These are phyloP conservation scores for Equus quagga DNA, from an alignment of 2,113 vertebrate genomes.

Conservation along the genomic window DNA sequence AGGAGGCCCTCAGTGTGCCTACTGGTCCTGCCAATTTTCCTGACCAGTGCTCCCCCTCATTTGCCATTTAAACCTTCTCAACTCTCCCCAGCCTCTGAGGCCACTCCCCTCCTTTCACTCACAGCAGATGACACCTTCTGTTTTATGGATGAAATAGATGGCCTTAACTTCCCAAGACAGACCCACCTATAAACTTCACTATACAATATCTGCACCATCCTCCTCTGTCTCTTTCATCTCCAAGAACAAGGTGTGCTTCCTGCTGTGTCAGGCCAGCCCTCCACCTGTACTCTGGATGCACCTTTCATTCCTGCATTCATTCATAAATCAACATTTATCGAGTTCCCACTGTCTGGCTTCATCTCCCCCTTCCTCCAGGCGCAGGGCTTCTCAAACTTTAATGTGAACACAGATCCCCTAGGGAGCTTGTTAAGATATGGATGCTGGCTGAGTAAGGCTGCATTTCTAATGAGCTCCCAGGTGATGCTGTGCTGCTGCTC, in stretches of 20 bases:
- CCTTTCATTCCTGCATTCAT: constrained; percentile 27
- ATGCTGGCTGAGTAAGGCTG: not conserved
- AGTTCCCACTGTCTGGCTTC: not conserved
- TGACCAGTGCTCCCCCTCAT: too few species aligned
- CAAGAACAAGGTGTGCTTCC: not conserved
- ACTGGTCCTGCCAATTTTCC: not conserved
- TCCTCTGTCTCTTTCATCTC: not conserved
- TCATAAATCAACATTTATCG: constrained; percentile 56
- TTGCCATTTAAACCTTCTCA: not conserved
- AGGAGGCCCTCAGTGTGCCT: not conserved
- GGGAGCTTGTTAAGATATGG: not conserved
- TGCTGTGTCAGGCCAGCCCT: not conserved
- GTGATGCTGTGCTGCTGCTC: rapidly evolving
- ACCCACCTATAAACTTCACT: not conserved
- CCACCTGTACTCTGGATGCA: not conserved
- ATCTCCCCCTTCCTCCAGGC: not conserved
- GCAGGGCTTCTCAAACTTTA: constrained; percentile 35
- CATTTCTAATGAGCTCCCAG: not conserved
- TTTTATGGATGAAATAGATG: not conserved
- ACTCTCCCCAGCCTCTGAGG: not conserved
- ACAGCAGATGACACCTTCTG: not conserved
- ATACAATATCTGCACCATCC: not conserved
- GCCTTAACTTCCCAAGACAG: constrained; percentile 31
- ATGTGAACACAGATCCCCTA: not conserved
- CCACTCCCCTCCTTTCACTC: not conserved